phyloP scores from a whole-genome alignment of 2,888 invertebrate genomes.

The Mayetiola destructor region DNA sequence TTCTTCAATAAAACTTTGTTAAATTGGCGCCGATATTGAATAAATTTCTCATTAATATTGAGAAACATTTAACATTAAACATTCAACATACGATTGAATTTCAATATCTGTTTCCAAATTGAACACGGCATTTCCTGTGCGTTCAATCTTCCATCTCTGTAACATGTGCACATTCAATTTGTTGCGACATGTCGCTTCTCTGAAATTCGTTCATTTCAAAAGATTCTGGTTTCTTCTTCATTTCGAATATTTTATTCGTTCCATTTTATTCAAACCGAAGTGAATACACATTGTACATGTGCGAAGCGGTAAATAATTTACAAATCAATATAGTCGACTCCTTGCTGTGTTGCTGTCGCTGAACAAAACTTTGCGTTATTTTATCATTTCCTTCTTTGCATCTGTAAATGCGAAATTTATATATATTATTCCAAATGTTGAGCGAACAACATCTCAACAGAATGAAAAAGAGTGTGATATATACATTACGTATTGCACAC shows the following conservation, averaged over 20 bases:
- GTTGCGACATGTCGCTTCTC: not conserved
- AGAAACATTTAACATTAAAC: no score
- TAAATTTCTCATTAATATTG: conserved; percentile 12
- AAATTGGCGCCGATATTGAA: conserved; percentile 5
- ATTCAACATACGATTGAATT: conserved; percentile 2
- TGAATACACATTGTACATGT: not conserved
- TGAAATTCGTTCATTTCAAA: not conserved
- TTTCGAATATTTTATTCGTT: conserved; percentile 2
- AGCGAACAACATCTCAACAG: not conserved
- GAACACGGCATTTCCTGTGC: conserved; percentile 1
- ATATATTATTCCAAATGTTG: not conserved
- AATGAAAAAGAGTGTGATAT: conserved; percentile 5
- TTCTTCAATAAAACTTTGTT: not conserved
- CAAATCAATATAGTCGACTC: no score
- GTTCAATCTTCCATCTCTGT: not conserved
- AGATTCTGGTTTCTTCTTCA: not conserved
- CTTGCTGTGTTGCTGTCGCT: not conserved
- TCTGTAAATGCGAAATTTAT: not conserved
- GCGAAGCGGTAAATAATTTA: conserved; percentile 4
- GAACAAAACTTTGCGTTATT: not conserved
- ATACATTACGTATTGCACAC: conserved; percentile 2
- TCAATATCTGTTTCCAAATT: not conserved
- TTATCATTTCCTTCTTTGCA: not conserved
- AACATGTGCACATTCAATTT: not conserved
- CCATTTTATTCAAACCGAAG: no score